A percentile compares a stretch with the other conserved stretches of the same genome.
Conservation (phyloP, 2,888 invertebrate species). For the Miltochrista miniata region DNA sequence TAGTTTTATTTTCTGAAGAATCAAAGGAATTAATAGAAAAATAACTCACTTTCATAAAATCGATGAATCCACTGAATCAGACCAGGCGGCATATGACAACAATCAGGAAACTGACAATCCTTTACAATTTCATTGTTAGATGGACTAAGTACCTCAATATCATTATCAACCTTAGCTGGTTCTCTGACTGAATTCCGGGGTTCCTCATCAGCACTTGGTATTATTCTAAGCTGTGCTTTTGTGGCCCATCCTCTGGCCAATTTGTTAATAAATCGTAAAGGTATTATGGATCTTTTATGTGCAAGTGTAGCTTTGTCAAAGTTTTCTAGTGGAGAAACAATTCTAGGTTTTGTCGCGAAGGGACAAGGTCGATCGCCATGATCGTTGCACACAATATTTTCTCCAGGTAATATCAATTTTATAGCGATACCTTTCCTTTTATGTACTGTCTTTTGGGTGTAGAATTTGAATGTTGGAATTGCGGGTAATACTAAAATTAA, state of each 20-base stretch:
- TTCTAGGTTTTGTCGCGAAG: neutral
- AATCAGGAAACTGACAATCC: neutral
- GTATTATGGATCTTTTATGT: neutral
- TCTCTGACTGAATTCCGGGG: neutral
- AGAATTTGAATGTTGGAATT: neutral
- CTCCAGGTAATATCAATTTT: neutral
- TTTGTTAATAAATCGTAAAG: neutral
- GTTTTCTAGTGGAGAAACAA: neutral
- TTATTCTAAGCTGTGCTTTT: neutral
- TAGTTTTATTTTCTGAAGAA: no score
- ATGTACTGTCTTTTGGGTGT: no score
- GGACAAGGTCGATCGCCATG: neutral
- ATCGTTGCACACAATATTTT: constrained; percentile 1
- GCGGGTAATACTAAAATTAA: neutral
- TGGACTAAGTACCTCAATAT: neutral
- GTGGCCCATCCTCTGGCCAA: neutral
- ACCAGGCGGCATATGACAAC: neutral
- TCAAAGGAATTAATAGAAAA: no score
- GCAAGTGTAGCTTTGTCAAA: neutral
- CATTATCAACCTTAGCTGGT: neutral
- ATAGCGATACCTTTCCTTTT: neutral
- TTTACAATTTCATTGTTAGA: neutral
- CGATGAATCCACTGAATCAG: neutral
- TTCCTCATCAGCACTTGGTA: neutral
- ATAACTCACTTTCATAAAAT: neutral